Evolutionary conservation across 2,888 invertebrate species (phyloP).

Genomic region (Cheiracanthium punctorium): DNA sequence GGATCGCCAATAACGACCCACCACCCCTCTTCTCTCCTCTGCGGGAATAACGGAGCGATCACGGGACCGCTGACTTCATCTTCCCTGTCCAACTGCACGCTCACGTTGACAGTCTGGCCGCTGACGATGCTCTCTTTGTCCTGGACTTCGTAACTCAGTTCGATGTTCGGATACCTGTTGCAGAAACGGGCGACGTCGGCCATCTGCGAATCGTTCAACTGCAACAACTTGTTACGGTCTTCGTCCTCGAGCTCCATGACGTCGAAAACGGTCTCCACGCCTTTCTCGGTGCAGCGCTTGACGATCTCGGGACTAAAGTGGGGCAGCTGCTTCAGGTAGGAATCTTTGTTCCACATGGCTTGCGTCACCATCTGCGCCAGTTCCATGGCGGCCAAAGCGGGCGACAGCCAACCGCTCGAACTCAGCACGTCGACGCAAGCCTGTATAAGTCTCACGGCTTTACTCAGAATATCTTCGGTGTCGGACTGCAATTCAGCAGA

Average conservation of each 20-base stretch:
- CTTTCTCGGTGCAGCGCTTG: slow-evolving; percentile 91
- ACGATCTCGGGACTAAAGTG: slow-evolving; percentile 93
- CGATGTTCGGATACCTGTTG: slow-evolving; percentile 98
- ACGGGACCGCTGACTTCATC: slow-evolving; percentile 98
- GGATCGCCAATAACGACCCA: slow-evolving; percentile 99
- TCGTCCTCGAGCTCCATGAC: slow-evolving; percentile 95
- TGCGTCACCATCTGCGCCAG: slow-evolving; percentile 99
- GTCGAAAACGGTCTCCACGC: slow-evolving; percentile 94
- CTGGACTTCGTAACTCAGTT: slow-evolving; percentile 92
- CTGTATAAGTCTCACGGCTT: slow-evolving; percentile 78
- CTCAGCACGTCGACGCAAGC: slow-evolving; percentile 95
- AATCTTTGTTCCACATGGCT: slow-evolving; percentile 99
- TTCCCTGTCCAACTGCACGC: slow-evolving; percentile 94
- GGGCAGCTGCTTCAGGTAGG: slow-evolving; percentile 96
- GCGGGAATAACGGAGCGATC: slow-evolving; percentile 97
- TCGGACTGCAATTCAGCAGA: slow-evolving; percentile 98
- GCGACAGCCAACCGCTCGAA: slow-evolving; percentile 98
- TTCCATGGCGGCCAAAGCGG: slow-evolving; percentile 99
- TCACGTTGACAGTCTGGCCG: slow-evolving; percentile 91
- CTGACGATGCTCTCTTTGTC: slow-evolving; percentile 86
- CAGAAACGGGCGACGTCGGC: slow-evolving; percentile 99
- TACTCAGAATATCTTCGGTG: slow-evolving; percentile 91
- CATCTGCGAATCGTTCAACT: slow-evolving; percentile 87
- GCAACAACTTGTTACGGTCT: slow-evolving; percentile 81
- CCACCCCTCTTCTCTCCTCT: slow-evolving; percentile 81